Evolutionary conservation across 2,888 invertebrate species (phyloP), one percentile per base, ranked within the genome.

Genomic region (Pterostichus niger): DNA sequence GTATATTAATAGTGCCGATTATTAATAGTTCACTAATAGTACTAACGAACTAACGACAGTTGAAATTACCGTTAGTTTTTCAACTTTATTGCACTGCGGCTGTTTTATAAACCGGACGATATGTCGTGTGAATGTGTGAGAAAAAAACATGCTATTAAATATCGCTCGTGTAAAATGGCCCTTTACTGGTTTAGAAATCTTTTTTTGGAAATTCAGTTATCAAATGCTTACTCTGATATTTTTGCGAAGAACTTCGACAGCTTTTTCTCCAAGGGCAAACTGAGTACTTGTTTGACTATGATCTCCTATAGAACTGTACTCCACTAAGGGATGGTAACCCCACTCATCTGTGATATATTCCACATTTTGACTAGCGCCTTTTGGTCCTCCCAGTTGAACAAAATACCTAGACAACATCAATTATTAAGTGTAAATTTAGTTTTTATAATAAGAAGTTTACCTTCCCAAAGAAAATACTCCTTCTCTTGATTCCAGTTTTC

Each of bases 271-370:
- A 0, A 93, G 88, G 0, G 93, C 92, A 83, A 93, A 91, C 85
- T 90, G 91, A 0, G 92, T 89, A 13, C 90, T 89, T 61, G 92
- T 90, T 17, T 89, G 87, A 85, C 92, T 91, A 68, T 91, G 90
- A 0, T 91, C 91, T 56, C 91, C 91, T 11, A 89, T 89, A 33
- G 92, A 91, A 86, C 90, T 91, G 86, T 93, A 91, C 78, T 91
- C 91, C 68, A 93, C 91, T 15, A 93, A 91, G 6, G 94, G 93
- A 89, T 94, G 94, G 89, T 93, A 94, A 11, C 93, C 93, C 91
- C 92, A 93, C 86, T 91, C 91, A 86, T 94, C 93, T 0, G 93
- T 93, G 46, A 92, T 89, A 88, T 94, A 94, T 84, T 92, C 90
- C 17, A 94, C 93, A 83, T 92, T 91, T 85, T 93, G 92, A 71